These are phyloP conservation scores for Gnathonemus echidnorhynchus DNA, from an alignment of 2,113 vertebrate genomes.

Conservation along the genomic window DNA sequence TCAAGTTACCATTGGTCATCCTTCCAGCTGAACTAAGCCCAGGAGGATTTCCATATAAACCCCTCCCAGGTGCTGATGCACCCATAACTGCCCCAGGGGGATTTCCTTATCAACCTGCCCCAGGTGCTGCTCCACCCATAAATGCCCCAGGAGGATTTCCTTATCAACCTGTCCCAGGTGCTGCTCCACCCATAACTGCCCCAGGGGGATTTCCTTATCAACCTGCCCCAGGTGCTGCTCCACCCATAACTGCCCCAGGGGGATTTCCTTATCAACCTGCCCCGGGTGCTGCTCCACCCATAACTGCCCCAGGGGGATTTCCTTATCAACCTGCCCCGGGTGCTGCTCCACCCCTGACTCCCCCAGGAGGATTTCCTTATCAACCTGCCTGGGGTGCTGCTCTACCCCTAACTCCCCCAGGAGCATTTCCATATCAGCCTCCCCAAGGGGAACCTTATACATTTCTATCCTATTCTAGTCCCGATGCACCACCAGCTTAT, in stretches of 20 bases:
- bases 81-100: background rate
- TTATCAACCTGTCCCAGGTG: background rate
- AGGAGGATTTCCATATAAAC: background rate
- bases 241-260: background rate
- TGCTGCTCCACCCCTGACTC: background rate
- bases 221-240: background rate
- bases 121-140: background rate
- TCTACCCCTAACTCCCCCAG: background rate
- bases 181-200: background rate
- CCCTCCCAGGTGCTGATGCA: background rate
- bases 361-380: background rate
- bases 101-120: background rate
- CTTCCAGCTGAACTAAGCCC: conserved; percentile 15
- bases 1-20: conserved; percentile 50
- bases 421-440: background rate
- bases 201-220: background rate
- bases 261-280: background rate
- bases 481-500: background rate
- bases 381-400: background rate
- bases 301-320: background rate
- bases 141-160: background rate
- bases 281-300: background rate
- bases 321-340: background rate
- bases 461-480: background rate
- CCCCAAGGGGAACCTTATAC: background rate